Base-by-base conservation (phyloP, 2,888 invertebrate genomes). In the Dasysyrphus albostriatus region DNA sequence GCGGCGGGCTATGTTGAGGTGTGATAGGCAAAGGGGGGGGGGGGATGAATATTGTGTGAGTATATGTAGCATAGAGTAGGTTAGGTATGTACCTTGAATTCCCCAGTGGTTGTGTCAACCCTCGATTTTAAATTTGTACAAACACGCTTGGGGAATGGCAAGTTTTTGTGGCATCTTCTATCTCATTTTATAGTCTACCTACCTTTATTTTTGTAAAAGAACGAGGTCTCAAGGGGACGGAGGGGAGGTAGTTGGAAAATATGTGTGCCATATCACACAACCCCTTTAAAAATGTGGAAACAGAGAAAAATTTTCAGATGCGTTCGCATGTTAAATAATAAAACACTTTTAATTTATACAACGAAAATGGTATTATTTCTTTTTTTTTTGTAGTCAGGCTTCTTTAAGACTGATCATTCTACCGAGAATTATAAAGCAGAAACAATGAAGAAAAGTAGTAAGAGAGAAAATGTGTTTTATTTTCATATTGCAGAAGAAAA, bases 321-420 rank as follows among this genome's bases (percentile, higher is more conserved):
- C 79, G 56, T 74, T 84, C 42, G 63, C 65, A 79, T 80, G 83
- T 39, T 80, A 72, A 80, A 84, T 80, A 84, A 75, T 84, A 76
- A 84, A 84, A 80, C 44, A 80, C 75, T 80, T 76, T 84, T 77
- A 73, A 85, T 85, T 81, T 76, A 84, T 85, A 67, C 44, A 63
- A 37, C n/a, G 80, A 16, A 75, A 58, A 67, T 54, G 54, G 8
- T 70, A 73, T 37, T 54, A 16, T 49, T 42, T 61, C 65, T 73
- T 34, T 54, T 24, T 49, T 42, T 61, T 73, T 73, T 34, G 42
- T 8, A 12, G 24, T 14, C 42, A 29, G 32, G 34, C 8, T 49
- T 32, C 16, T 8, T 29, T 3, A 29, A 32, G 34, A 67, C 37
- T 54, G 32, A 49, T 49, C 42, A 42, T 42, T 16, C 5, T 39